Conservation (phyloP, 2,888 invertebrate species). For the Thymelicus sylvestris region DNA sequence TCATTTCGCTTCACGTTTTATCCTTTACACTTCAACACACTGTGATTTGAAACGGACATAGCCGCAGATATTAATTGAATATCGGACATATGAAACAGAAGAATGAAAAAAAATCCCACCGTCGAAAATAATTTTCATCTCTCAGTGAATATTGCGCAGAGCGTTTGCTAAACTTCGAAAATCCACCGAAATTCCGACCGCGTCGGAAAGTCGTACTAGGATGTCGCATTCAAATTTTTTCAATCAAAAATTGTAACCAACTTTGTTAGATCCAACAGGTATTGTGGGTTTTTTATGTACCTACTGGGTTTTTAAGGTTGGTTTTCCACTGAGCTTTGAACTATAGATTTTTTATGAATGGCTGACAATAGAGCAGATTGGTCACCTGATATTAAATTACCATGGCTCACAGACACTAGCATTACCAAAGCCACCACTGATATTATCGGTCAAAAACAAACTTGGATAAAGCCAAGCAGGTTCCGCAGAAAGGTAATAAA, state of each 20-base stretch:
- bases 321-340: neutral
- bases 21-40: slow-evolving; percentile 8
- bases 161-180: slow-evolving; percentile 21
- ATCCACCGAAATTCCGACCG: slow-evolving; percentile 20
- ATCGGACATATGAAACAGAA: slow-evolving; percentile 13
- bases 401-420: too few relatives aligned
- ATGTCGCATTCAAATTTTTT: slow-evolving; percentile 34
- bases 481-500: too few relatives aligned
- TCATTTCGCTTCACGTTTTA: slow-evolving; percentile 1
- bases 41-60: slow-evolving; percentile 1
- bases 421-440: too few relatives aligned
- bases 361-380: too few relatives aligned
- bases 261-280: slow-evolving; percentile 23
- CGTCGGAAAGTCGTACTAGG: slow-evolving; percentile 26
- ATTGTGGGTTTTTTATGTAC: neutral
- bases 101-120: slow-evolving; percentile 22
- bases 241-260: slow-evolving; percentile 35
- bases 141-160: slow-evolving; percentile 23
- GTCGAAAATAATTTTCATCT: slow-evolving; percentile 32
- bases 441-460: too few relatives aligned
- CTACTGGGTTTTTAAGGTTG: neutral
- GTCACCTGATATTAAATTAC: too few relatives aligned
- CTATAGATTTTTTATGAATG: neutral
- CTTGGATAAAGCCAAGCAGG: too few relatives aligned
- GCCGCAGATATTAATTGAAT: slow-evolving; percentile 14